Percentiles rank a stretch among this genome's conserved stretches.
phyloP scores from a whole-genome alignment of 2,797 vertebrate genomes.

The Pyrocephalus nanus region DNA sequence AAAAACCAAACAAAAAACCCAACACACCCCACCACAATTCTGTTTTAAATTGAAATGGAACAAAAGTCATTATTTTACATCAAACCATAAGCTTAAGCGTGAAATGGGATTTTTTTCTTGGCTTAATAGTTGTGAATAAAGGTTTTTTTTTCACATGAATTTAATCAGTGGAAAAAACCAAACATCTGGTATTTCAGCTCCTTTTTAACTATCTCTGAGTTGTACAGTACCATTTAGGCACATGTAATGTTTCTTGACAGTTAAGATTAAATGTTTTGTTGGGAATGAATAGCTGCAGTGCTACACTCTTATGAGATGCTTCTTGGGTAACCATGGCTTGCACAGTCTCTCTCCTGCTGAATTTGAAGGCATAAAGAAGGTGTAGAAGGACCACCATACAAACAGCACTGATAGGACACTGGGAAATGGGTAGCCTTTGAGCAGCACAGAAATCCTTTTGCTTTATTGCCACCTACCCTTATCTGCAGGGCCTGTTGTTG shows the following conservation, averaged over 20 bases:
- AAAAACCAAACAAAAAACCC: too few relatives aligned
- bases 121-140: not conserved
- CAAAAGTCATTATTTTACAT: not conserved
- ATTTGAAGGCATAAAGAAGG: not conserved
- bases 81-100: not conserved
- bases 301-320: not conserved
- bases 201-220: not conserved
- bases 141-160: not conserved
- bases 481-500: not conserved
- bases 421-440: not conserved
- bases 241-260: not conserved
- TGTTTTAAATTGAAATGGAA: not conserved
- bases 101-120: conserved; percentile 18
- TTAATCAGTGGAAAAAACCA: not conserved
- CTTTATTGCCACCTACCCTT: not conserved
- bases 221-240: not conserved
- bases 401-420: not conserved
- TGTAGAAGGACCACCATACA: not conserved
- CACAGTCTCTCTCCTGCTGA: not conserved
- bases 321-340: not conserved
- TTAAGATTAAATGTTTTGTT: not conserved
- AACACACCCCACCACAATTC: not conserved
- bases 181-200: not conserved
- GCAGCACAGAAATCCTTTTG: not conserved
- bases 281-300: not conserved